Base-by-base conservation (phyloP, 2,888 invertebrate species). In the Hypena proboscidalis region DNA sequence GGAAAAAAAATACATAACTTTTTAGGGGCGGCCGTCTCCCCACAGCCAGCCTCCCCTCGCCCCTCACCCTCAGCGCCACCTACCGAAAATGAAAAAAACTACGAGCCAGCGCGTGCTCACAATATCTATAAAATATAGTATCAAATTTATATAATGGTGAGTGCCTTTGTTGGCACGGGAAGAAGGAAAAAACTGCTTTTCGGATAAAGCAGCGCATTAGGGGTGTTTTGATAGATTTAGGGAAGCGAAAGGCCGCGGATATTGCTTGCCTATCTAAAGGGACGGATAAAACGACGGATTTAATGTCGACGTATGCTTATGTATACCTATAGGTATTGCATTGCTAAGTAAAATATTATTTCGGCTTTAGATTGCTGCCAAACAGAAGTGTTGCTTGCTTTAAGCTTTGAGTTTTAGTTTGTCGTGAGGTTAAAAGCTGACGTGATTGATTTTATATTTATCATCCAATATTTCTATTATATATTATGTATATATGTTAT, bases 1-100 rank as follows among this genome's bases (percentile, higher is more conserved):
- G 82, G 83, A 83, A 85, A 90, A 85, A 87, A 90, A 90, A 90
- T 89, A 89, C 83, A 90, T 90, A 88, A 90, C 89, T 90, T 90
- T 90, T 90, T 90, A 90, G 89, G 90, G 88, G 89, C 80, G 80
- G 80, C 70, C 73, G 57, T 70, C 77, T 77, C 72, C 76, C 74
- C 61, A 61, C 74, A 58, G 56, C 67, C 73, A 71, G 71, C 65
- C 53, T 63, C 65, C 61, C 27, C 46, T 33, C 37, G 20, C 27
- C 37, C 49, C 53, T 57, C 54, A 55, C 48, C 53, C 70, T 69
- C 73, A 61, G 58, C 58, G 65, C 63, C 69, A 67, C 74, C 73
- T 69, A 75, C 73, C 70, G 70, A 68, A 68, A 70, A 77, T 65
- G 69, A 67, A 73, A 74, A 82, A 84, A 80, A 84, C 86, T 79